These are phyloP conservation scores for Leucoptera coffeella DNA, from an alignment of 2,888 invertebrate species.

Conservation along the genomic window DNA sequence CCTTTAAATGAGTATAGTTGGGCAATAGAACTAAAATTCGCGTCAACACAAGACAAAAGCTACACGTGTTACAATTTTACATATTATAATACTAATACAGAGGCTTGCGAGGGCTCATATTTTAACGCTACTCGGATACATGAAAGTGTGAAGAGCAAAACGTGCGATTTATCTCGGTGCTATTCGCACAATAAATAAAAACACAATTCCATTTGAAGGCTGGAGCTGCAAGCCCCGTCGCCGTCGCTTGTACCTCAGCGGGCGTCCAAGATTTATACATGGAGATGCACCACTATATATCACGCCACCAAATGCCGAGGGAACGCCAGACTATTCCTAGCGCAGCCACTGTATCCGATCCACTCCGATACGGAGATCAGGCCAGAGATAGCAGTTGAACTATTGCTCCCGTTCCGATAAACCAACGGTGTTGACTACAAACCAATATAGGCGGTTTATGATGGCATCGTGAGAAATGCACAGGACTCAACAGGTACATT, in stretches of 20 bases:
- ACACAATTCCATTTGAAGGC: slow-evolving; percentile 51
- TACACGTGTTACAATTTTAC: background rate
- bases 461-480: too few relatives aligned
- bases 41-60: too few relatives aligned
- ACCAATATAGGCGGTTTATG: too few relatives aligned
- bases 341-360: slow-evolving; percentile 42
- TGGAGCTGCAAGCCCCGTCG: slow-evolving; percentile 36
- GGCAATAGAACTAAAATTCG: too few relatives aligned
- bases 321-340: slow-evolving; percentile 50
- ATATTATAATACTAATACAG: too few relatives aligned
- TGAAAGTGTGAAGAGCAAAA: slow-evolving; percentile 46
- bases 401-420: too few relatives aligned
- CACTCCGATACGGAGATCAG: slow-evolving; percentile 36
- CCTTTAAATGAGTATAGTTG: too few relatives aligned
- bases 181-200: slow-evolving; percentile 53
- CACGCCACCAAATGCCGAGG: slow-evolving; percentile 36
- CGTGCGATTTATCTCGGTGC: slow-evolving; percentile 43
- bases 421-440: too few relatives aligned
- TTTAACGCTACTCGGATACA: too few relatives aligned
- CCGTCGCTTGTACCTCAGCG: slow-evolving; percentile 51
- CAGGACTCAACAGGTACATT: background rate
- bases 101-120: too few relatives aligned
- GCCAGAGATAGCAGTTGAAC: too few relatives aligned
- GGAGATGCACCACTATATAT: slow-evolving; percentile 50
- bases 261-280: slow-evolving; percentile 51